A percentile compares a stretch with the other conserved stretches of the same genome.
Evolutionary conservation across 2,888 invertebrate genomes (phyloP).

Genomic region (Chironomus riparius): DNA sequence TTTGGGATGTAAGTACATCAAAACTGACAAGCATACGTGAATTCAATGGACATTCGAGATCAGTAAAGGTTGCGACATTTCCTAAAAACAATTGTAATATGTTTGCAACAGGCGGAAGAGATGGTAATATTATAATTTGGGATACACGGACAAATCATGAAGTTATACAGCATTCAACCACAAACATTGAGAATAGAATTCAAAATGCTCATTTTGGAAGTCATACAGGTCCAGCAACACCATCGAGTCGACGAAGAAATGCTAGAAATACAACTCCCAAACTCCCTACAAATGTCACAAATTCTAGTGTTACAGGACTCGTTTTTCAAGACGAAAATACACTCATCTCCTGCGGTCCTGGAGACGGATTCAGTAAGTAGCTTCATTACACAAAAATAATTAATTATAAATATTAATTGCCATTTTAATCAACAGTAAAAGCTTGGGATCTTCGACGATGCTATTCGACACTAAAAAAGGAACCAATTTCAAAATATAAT

Average conservation of each 20-base stretch:
- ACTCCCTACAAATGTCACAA: slow-evolving; percentile 44
- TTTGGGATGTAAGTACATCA: slow-evolving; percentile 63
- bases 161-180: slow-evolving; percentile 37
- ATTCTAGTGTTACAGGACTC: slow-evolving; percentile 72
- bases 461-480: slow-evolving; percentile 58
- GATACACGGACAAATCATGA: slow-evolving; percentile 54
- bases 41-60: slow-evolving; percentile 70
- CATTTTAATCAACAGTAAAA: slow-evolving; percentile 52
- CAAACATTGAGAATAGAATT: slow-evolving; percentile 62
- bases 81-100: slow-evolving; percentile 59
- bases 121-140: slow-evolving; percentile 81
- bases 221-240: slow-evolving; percentile 30
- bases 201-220: slow-evolving; percentile 39
- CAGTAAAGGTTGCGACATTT: slow-evolving; percentile 74
- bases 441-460: slow-evolving; percentile 81
- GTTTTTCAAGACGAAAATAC: slow-evolving; percentile 72
- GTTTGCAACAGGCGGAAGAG: slow-evolving; percentile 81
- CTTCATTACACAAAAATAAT: too few species aligned
- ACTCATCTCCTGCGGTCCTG: slow-evolving; percentile 76
- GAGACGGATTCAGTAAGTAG: slow-evolving; percentile 51
- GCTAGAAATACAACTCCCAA: slow-evolving; percentile 40
- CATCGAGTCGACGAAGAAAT: slow-evolving; percentile 46
- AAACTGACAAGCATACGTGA: slow-evolving; percentile 44
- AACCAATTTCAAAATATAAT: slow-evolving; percentile 60
- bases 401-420: too few species aligned